phyloP scores from a whole-genome alignment of 2,113 vertebrate species.

The Seriola dumerili region DNA sequence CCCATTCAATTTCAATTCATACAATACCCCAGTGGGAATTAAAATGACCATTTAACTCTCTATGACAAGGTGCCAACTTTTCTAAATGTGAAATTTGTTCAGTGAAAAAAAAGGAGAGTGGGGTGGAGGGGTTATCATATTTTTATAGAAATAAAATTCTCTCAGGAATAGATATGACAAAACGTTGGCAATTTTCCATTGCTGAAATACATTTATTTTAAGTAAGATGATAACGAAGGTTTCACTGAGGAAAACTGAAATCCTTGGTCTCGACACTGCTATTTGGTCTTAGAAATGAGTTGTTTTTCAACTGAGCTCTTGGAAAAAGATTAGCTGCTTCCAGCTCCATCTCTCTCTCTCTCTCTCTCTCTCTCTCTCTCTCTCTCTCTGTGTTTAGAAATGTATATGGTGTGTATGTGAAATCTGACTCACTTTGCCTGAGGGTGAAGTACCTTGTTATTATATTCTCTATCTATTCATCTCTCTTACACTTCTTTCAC shows the following conservation, averaged over 20 bases:
- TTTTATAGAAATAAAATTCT: constrained; percentile 2
- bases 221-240: constrained; percentile 25
- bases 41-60: constrained; percentile 63
- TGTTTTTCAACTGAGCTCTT: constrained; percentile 33
- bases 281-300: not conserved
- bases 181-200: not conserved
- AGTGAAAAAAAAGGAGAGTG: not conserved
- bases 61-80: constrained; percentile 37
- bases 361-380: not conserved
- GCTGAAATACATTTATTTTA: constrained; percentile 18
- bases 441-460: constrained; percentile 22
- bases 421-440: constrained; percentile 29
- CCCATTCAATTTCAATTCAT: constrained; percentile 59
- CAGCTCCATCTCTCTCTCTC: not conserved
- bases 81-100: constrained; percentile 43
- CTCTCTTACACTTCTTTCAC: not conserved
- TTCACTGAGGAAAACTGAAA: constrained; percentile 4
- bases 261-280: not conserved
- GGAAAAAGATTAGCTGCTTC: constrained; percentile 19
- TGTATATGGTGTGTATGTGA: constrained; percentile 15
- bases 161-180: not conserved
- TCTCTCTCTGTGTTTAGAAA: constrained; percentile 21
- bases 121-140: not conserved
- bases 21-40: constrained; percentile 48
- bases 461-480: constrained; percentile 23